Evolutionary conservation across 2,797 vertebrate species (phyloP).

Genomic region (Pangasius macronema): DNA sequence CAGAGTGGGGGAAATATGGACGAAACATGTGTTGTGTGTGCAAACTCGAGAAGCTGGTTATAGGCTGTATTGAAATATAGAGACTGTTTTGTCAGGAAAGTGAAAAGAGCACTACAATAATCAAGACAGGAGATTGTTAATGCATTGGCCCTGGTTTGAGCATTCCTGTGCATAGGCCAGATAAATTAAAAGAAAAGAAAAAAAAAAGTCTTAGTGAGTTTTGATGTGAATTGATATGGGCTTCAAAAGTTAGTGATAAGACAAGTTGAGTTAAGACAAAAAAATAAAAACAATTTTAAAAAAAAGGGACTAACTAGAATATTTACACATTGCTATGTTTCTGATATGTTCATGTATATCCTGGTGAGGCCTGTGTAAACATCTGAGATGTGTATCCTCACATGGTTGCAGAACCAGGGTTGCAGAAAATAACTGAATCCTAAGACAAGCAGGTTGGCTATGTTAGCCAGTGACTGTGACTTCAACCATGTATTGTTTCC

Average conservation of each 20-base stretch:
- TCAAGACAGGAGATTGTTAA: not conserved
- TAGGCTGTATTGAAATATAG: not conserved
- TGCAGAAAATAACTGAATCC: not conserved
- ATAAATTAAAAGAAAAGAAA: not conserved
- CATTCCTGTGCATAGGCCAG: not conserved
- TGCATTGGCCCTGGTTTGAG: not conserved
- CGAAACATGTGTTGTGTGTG: not conserved
- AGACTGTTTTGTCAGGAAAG: not conserved
- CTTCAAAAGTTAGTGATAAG: not conserved
- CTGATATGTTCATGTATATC: not conserved
- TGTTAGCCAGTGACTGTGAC: not conserved
- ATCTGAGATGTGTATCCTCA: not conserved
- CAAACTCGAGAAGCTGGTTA: not conserved
- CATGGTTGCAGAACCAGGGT: not conserved
- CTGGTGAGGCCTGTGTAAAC: not conserved
- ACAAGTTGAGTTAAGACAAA: not conserved
- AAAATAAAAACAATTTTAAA: not conserved
- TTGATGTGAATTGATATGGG: not conserved
- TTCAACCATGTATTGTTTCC: not conserved
- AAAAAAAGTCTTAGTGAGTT: not conserved
- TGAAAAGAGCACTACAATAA: not conserved
- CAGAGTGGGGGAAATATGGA: not conserved
- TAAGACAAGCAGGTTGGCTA: not conserved
- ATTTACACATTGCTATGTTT: not conserved
- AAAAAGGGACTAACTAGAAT: not conserved